A percentile compares a stretch with the other conserved stretches of the same genome.
Evolutionary conservation across 2,888 invertebrate species (phyloP).

Genomic region (Phaedon cochleariae): DNA sequence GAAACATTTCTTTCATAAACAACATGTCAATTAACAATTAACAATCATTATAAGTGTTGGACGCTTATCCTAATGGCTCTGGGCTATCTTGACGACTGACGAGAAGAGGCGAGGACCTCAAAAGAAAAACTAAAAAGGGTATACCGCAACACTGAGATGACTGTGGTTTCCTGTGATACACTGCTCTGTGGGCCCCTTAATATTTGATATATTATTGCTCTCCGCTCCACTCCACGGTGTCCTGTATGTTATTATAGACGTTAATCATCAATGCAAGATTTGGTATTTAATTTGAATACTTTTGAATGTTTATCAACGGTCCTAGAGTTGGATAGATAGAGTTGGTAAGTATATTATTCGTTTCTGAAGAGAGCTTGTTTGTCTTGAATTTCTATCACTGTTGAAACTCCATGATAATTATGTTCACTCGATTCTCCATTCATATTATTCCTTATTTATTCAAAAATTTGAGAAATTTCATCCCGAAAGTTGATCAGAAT

Average conservation of each 20-base stretch:
- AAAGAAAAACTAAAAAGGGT: no score
- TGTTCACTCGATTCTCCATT: no score
- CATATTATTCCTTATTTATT: no score
- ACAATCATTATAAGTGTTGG: conserved; percentile 30
- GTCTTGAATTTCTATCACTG: neutral
- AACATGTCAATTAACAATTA: conserved; percentile 33
- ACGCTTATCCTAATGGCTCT: conserved; percentile 30
- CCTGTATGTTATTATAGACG: conserved; percentile 6
- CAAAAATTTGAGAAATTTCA: no score
- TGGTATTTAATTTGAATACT: neutral
- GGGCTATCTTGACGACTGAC: conserved; percentile 31
- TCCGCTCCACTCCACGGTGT: neutral
- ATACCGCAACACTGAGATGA: neutral
- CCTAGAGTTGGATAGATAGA: neutral
- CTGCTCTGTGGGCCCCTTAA: conserved; percentile 27
- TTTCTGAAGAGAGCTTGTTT: neutral
- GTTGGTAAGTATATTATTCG: neutral
- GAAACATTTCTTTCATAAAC: no score
- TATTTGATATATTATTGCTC: conserved; percentile 28
- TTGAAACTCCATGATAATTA: no score
- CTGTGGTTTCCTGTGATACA: neutral
- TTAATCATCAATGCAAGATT: neutral
- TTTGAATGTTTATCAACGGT: neutral
- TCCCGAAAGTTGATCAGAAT: no score
- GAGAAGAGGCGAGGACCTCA: conserved; percentile 21